These are phyloP conservation scores for Mesembrinibis cayennensis DNA, from an alignment of 2,113 vertebrate genomes.

Conservation along the genomic window DNA sequence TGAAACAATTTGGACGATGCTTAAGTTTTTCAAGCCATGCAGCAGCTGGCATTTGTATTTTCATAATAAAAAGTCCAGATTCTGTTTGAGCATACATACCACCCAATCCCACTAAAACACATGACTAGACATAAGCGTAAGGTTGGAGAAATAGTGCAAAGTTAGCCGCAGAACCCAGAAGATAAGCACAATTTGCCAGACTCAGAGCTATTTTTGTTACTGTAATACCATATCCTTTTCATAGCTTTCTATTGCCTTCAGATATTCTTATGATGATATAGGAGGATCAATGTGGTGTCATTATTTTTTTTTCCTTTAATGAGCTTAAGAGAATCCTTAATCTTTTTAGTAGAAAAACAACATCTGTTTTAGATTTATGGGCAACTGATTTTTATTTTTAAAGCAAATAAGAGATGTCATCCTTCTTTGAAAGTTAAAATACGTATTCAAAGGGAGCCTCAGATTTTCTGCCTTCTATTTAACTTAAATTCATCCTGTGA, in stretches of 20 bases:
- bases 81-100: neutral
- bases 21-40: neutral
- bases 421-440: slow-evolving; percentile 19
- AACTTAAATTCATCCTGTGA: neutral
- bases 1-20: neutral
- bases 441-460: neutral
- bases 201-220: neutral
- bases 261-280: neutral
- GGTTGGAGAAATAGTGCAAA: neutral
- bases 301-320: slow-evolving; percentile 32
- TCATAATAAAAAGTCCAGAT: neutral
- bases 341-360: slow-evolving; percentile 48
- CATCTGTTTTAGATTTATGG: slow-evolving; percentile 48
- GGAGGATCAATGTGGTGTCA: neutral
- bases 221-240: neutral
- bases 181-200: neutral
- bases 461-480: slow-evolving; percentile 17
- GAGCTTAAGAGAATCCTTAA: slow-evolving; percentile 57
- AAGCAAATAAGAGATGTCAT: slow-evolving; percentile 58
- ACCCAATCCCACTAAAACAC: slow-evolving; percentile 1
- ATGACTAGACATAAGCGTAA: neutral
- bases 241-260: slow-evolving; percentile 12
- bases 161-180: neutral
- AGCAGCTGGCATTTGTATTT: slow-evolving; percentile 46
- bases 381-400: slow-evolving; percentile 48